Percentiles rank a stretch among this genome's conserved stretches.
Conservation (phyloP, 2,888 invertebrate genomes). For the Platynereis dumerilii region DNA sequence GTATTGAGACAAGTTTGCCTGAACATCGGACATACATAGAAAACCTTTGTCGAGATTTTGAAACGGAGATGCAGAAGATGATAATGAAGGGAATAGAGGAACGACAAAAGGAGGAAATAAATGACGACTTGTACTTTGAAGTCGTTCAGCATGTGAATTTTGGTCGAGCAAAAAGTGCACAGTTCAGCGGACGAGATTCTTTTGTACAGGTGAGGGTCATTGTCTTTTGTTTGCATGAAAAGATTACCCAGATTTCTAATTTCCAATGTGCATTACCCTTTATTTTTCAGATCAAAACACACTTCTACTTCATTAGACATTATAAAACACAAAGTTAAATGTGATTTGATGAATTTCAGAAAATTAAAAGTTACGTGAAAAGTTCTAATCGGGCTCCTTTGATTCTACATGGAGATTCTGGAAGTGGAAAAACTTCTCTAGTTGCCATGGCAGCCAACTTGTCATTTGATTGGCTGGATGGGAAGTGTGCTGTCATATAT, state of each 20-base stretch:
- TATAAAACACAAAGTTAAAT: no score
- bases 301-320: no score
- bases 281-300: not conserved
- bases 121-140: conserved; percentile 71
- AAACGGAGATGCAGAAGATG: conserved; percentile 73
- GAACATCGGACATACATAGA: conserved; percentile 73
- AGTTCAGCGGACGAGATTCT: conserved; percentile 75
- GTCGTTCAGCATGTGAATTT: conserved; percentile 76
- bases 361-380: not conserved
- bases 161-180: conserved; percentile 75
- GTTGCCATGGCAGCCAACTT: conserved; percentile 73
- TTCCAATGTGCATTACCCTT: not conserved
- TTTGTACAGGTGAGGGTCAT: conserved; percentile 69
- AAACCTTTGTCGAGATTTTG: conserved; percentile 72
- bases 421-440: conserved; percentile 83
- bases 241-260: not conserved
- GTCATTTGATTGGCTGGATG: conserved; percentile 38
- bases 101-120: conserved; percentile 66
- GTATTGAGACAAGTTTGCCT: conserved; percentile 65
- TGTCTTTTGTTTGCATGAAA: not conserved
- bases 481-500: conserved; percentile 42
- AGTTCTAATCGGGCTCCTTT: conserved; percentile 69
- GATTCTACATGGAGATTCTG: conserved; percentile 79
- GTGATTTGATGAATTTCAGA: no score
- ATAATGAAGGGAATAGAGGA: conserved; percentile 67